A percentile compares a stretch with the other conserved stretches of the same genome.
Conservation (phyloP, 2,888 invertebrate species). For the Drosophila imparisetae region DNA sequence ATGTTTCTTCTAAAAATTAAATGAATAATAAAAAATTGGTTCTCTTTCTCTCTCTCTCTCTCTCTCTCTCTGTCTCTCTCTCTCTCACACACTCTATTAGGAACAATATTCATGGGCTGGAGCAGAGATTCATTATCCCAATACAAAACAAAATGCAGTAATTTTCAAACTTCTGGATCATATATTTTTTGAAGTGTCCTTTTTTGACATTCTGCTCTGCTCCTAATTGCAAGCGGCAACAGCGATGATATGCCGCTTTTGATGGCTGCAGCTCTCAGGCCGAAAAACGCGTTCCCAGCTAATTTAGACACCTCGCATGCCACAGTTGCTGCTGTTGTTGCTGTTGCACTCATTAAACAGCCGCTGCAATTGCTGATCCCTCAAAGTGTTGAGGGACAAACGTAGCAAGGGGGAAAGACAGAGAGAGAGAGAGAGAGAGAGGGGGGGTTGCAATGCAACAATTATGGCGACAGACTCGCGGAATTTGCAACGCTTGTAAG, state of each 20-base stretch:
- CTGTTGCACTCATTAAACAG: slow-evolving; percentile 68
- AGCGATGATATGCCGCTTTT: slow-evolving; percentile 67
- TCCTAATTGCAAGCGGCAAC: slow-evolving; percentile 64
- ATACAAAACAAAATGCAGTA: not conserved
- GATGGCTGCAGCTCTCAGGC: slow-evolving; percentile 66
- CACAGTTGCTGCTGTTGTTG: slow-evolving; percentile 45
- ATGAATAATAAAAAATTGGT: not conserved
- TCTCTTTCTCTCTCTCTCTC: not conserved
- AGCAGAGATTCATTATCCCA: not conserved
- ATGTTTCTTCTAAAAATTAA: not conserved
- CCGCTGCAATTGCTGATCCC: slow-evolving; percentile 54
- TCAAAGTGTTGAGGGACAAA: slow-evolving; percentile 50
- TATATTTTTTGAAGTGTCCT: slow-evolving; percentile 6
- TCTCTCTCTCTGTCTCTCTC: not conserved
- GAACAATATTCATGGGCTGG: not conserved
- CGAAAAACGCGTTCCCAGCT: slow-evolving; percentile 79
- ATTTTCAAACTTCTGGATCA: not conserved
- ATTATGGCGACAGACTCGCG: slow-evolving; percentile 77
- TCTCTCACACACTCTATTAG: not conserved
- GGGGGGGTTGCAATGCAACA: slow-evolving; percentile 50
- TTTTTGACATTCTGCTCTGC: slow-evolving; percentile 57
- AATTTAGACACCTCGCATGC: slow-evolving; percentile 80
- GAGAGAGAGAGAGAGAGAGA: not conserved
- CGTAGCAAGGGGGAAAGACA: not conserved
- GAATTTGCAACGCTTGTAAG: slow-evolving; percentile 77